Evolutionary conservation across 2,888 invertebrate species (phyloP).

Genomic region (Pasiphila rectangulata): DNA sequence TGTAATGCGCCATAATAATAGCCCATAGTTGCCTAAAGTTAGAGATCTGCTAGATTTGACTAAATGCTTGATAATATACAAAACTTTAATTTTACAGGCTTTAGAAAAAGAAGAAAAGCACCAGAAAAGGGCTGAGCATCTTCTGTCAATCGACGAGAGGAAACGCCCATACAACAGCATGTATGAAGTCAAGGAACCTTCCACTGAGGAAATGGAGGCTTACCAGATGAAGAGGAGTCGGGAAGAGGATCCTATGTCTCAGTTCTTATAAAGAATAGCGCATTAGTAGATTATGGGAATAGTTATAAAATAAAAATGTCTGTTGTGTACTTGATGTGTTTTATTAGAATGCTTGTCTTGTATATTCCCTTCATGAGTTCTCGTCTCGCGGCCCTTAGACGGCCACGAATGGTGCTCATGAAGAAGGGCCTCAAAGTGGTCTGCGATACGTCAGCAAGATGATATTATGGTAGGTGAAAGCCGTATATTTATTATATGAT

Average conservation of each 20-base stretch:
- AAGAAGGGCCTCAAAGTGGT: too few species aligned
- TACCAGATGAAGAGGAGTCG: conserved; percentile 92
- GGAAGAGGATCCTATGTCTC: conserved; percentile 96
- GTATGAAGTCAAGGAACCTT: conserved; percentile 90
- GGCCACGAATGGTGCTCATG: too few species aligned
- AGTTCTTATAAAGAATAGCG: conserved; percentile 75
- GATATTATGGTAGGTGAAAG: too few species aligned
- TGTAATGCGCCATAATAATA: too few species aligned
- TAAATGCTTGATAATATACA: too few species aligned
- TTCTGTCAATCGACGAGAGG: conserved; percentile 90
- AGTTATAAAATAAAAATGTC: conserved; percentile 6
- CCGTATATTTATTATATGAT: too few species aligned
- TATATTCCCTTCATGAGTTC: too few species aligned
- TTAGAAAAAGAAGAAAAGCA: conserved; percentile 83
- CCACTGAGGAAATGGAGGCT: conserved; percentile 96
- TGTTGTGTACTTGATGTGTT: neutral
- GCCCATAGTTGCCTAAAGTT: too few species aligned
- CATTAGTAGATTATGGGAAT: conserved; percentile 15
- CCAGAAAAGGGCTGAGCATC: conserved; percentile 81
- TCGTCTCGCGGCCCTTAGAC: too few species aligned
- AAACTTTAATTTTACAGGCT: conserved; percentile 78
- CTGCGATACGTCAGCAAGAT: too few species aligned
- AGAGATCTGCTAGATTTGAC: too few species aligned
- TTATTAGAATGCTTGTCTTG: neutral
- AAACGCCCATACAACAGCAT: conserved; percentile 97